These are phyloP conservation scores for Tupiocoris notatus DNA, from an alignment of 2,888 invertebrate species.

Conservation along the genomic window DNA sequence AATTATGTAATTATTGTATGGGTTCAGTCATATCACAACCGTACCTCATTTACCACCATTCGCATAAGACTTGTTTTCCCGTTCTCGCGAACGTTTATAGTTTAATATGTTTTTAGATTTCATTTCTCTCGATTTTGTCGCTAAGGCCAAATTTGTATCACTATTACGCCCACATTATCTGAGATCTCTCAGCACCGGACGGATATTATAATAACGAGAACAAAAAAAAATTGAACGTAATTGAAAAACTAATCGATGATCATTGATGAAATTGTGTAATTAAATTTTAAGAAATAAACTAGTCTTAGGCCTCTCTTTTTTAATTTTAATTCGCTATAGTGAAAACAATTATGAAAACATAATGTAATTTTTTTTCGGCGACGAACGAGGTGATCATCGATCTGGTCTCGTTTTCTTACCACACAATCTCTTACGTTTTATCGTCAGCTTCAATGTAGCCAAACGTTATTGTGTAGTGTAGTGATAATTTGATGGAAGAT, in stretches of 20 bases:
- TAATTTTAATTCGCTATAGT: not conserved
- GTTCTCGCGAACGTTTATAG: no score
- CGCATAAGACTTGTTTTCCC: conserved; percentile 28
- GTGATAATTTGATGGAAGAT: not conserved
- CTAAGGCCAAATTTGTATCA: not conserved
- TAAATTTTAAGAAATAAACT: conserved; percentile 14
- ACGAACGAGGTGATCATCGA: not conserved
- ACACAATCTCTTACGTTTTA: conserved; percentile 1
- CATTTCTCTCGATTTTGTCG: not conserved
- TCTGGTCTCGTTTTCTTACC: conserved; percentile 19
- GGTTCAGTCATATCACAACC: conserved; percentile 2
- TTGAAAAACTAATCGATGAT: no score
- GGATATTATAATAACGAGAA: not conserved
- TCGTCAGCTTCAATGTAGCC: not conserved
- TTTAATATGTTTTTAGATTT: no score
- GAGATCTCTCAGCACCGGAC: not conserved
- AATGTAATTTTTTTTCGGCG: not conserved
- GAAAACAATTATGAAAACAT: not conserved
- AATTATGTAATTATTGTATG: not conserved
- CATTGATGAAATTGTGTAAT: no score
- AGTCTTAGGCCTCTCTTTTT: conserved; percentile 40
- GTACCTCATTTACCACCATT: conserved; percentile 34
- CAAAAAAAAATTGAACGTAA: no score
- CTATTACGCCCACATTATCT: not conserved
- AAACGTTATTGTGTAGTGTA: not conserved